Evolutionary conservation across 2,888 invertebrate species (phyloP).

Genomic region (Caenorhabditis virilis): DNA sequence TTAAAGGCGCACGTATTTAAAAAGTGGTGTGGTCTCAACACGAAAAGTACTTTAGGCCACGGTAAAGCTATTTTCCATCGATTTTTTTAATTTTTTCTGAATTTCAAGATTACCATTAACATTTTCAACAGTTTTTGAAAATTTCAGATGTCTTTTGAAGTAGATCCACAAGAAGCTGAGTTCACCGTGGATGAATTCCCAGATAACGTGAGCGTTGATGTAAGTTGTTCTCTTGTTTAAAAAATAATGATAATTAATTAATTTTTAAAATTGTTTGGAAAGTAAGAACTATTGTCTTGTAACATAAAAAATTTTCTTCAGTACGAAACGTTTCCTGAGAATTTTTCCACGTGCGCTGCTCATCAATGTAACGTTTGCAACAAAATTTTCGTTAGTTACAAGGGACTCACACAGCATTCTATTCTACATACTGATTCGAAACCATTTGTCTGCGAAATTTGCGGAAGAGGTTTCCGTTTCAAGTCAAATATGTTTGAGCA

Average conservation of each 20-base stretch:
- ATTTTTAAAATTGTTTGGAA: background rate
- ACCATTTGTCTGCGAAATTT: slow-evolving; percentile 31
- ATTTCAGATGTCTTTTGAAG: background rate
- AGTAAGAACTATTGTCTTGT: too few relatives aligned
- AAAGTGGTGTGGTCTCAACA: background rate
- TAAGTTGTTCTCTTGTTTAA: background rate
- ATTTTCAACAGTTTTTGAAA: too few relatives aligned
- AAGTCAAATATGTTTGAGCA: slow-evolving; percentile 42
- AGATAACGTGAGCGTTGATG: too few relatives aligned
- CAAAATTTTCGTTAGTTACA: slow-evolving; percentile 28
- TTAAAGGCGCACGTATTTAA: slow-evolving; percentile 15
- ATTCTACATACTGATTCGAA: slow-evolving; percentile 33
- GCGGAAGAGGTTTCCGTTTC: slow-evolving; percentile 26
- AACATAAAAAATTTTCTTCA: too few relatives aligned
- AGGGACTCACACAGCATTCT: slow-evolving; percentile 32
- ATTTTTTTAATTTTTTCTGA: background rate
- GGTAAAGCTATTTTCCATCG: slow-evolving; percentile 2
- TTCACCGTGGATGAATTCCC: too few relatives aligned
- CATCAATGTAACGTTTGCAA: slow-evolving; percentile 38
- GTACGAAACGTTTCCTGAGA: slow-evolving; percentile 4
- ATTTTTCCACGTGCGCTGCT: slow-evolving; percentile 12
- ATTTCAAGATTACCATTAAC: background rate
- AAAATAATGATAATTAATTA: background rate
- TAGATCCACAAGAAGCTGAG: background rate
- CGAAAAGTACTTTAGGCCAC: background rate